A percentile compares a stretch with the other conserved stretches of the same genome.
These are phyloP conservation scores for Ditula angustiorana DNA, from an alignment of 2,888 invertebrate species.

Conservation along the genomic window DNA sequence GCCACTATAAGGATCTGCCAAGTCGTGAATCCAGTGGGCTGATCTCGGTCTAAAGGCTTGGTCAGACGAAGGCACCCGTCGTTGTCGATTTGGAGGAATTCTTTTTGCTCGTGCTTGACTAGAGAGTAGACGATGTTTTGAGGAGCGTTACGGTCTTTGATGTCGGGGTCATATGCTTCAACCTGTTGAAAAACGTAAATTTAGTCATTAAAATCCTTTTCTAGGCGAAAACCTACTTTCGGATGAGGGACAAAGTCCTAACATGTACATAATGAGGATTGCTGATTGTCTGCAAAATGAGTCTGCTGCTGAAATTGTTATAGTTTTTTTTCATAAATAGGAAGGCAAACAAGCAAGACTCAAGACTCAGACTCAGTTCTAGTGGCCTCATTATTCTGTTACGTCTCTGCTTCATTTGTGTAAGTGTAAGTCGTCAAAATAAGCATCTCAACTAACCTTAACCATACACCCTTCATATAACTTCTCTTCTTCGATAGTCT, in stretches of 20 bases:
- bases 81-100: constrained; percentile 89
- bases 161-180: constrained; percentile 94
- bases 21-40: constrained; percentile 92
- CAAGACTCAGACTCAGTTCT: too few relatives aligned
- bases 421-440: not conserved
- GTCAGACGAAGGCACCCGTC: constrained; percentile 90
- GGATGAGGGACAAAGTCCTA: too few relatives aligned
- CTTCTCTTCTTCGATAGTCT: constrained; percentile 91
- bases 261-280: too few relatives aligned
- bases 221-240: too few relatives aligned
- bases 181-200: constrained; percentile 66
- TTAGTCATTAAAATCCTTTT: not conserved
- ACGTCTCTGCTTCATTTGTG: too few relatives aligned
- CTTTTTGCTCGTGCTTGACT: constrained; percentile 89
- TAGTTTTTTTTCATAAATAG: too few relatives aligned
- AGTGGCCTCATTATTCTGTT: too few relatives aligned
- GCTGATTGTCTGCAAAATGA: too few relatives aligned
- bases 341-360: too few relatives aligned
- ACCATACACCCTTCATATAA: constrained; percentile 89
- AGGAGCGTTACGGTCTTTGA: constrained; percentile 89
- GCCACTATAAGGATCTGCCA: constrained; percentile 92
- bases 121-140: constrained; percentile 92
- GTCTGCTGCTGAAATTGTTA: not conserved
- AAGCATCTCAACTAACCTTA: constrained; percentile 67
- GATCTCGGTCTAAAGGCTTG: constrained; percentile 94